Base-by-base conservation (phyloP, 2,888 invertebrate genomes). In the Aproaerema taeniolella region DNA sequence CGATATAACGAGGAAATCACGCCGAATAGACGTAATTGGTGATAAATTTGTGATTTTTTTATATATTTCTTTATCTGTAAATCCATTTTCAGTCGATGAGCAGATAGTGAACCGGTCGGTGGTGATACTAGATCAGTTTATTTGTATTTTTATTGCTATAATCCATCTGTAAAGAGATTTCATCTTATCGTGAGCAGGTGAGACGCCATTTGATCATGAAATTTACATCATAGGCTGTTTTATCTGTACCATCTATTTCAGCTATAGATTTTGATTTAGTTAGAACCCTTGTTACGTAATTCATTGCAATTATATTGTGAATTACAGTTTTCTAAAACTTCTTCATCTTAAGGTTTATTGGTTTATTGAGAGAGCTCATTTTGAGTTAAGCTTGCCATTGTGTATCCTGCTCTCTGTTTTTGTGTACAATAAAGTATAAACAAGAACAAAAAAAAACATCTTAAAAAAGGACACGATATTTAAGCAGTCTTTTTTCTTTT, bases 41-140 rank as follows among this genome's bases (percentile, higher is more conserved):
- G 85, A 83, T 85, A 83, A 81, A 61, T 61, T 54, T 65, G 58
- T 67, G 78, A 75, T 78, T 77, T 74, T 59, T 64, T 68, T 62
- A 58, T 58, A 32, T 17, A 14, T 61, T 61, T 24, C 15, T 33
- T 76, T 78, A 81, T 85, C 81, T 65, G 55, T 50, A 68, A 77
- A 76, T 75, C 76, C 69, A 60, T 73, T 73, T 82, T 79, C 79
- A 83, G 82, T 83, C 80, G 75, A 83, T 82, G 47, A 65, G 40
- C 55, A 70, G 83, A 86, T 86, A 81, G 80, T 68, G 55, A 50
- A 44, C 55, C 56, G 48, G 67, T 52, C 61, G 79, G 82, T 80
- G 72, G 82, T 78, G 63, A 67, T 68, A 20, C 31, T 25, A 7
- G 37, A 33, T 37, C 15, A 16, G 11, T 31, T 11, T 7, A 20